phyloP scores from a whole-genome alignment of 2,888 invertebrate genomes.

The Drosophila macrothrix region DNA sequence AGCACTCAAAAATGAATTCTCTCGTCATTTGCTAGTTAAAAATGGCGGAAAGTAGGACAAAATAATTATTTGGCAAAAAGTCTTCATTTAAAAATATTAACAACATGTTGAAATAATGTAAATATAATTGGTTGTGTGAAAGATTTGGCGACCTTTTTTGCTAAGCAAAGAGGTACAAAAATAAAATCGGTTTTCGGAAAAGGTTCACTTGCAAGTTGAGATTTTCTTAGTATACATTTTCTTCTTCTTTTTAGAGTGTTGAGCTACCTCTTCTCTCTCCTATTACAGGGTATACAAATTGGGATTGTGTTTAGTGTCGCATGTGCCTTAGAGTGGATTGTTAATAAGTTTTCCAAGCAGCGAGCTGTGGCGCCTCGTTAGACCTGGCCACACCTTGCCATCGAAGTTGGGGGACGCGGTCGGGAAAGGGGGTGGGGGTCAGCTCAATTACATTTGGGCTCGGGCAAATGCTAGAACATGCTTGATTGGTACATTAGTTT shows the following conservation, averaged over 20 bases:
- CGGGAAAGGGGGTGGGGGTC: background rate
- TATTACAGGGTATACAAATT: constrained; percentile 17
- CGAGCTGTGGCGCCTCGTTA: constrained; percentile 30
- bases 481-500: constrained; percentile 22
- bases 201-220: background rate
- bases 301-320: constrained; percentile 25
- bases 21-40: background rate
- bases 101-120: background rate
- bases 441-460: constrained; percentile 40
- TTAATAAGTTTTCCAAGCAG: constrained; percentile 50
- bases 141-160: background rate
- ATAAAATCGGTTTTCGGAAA: no score
- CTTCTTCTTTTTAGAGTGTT: background rate
- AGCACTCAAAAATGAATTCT: background rate
- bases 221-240: background rate
- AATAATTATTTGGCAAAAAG: background rate
- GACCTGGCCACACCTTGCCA: constrained; percentile 55
- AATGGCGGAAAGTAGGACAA: background rate
- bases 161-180: background rate
- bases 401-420: background rate
- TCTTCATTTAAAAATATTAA: no score
- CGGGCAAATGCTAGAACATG: constrained; percentile 34
- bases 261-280: background rate
- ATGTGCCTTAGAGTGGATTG: constrained; percentile 45
- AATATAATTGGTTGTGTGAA: background rate